Conservation (phyloP, 2,888 invertebrate species). For the Salpingus planirostris region DNA sequence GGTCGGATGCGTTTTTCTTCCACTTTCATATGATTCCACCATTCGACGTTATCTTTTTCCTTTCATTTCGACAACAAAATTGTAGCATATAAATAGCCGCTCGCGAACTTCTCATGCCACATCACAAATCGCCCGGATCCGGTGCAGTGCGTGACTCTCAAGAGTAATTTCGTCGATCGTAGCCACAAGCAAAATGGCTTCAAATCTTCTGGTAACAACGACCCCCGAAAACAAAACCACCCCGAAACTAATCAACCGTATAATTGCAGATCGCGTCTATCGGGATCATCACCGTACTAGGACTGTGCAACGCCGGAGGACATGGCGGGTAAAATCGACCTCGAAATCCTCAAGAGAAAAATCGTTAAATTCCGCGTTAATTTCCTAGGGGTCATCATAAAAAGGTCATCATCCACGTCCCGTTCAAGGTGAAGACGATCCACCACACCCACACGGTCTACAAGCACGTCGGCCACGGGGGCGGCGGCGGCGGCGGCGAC, state of each 20-base stretch:
- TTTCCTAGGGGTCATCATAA: slow-evolving; percentile 52
- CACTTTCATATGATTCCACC: slow-evolving; percentile 27
- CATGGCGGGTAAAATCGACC: slow-evolving; percentile 38
- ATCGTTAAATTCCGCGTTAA: too few species aligned
- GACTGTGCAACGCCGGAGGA: slow-evolving; percentile 40
- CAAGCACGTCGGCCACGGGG: slow-evolving; percentile 53
- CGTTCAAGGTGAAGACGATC: slow-evolving; percentile 65
- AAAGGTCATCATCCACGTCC: slow-evolving; percentile 71
- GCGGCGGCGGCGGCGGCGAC: slow-evolving; percentile 42
- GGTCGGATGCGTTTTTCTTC: slow-evolving; percentile 24
- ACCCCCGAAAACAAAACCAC: too few species aligned
- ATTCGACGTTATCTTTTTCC: slow-evolving; percentile 24
- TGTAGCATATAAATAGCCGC: slow-evolving; percentile 30
- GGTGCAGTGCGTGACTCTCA: slow-evolving; percentile 29
- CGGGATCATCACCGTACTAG: slow-evolving; percentile 33
- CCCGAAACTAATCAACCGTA: too few species aligned
- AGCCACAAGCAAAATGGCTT: slow-evolving; percentile 25
- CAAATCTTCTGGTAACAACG: slow-evolving; percentile 26
- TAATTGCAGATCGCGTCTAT: slow-evolving; percentile 32
- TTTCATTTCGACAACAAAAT: slow-evolving; percentile 26
- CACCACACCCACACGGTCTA: slow-evolving; percentile 72
- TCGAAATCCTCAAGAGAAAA: slow-evolving; percentile 1
- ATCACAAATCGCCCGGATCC: slow-evolving; percentile 29
- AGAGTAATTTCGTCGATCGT: slow-evolving; percentile 20
- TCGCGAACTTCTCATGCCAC: slow-evolving; percentile 20